phyloP scores from a whole-genome alignment of 2,888 invertebrate genomes.

The Pocota personata region DNA sequence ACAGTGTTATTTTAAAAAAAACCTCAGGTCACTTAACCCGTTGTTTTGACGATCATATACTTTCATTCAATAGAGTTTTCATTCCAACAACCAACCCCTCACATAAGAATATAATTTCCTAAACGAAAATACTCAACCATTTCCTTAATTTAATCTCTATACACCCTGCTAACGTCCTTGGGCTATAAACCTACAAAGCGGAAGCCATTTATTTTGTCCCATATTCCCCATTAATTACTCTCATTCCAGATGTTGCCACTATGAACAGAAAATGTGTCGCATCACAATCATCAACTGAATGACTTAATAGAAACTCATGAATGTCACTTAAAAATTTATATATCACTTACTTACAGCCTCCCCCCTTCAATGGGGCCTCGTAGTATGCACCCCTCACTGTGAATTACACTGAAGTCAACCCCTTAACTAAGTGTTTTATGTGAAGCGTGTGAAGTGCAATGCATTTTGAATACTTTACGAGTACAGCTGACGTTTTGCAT shows the following conservation, averaged over 20 bases:
- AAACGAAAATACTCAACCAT: background rate
- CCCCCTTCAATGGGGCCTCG: background rate
- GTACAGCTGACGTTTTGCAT: constrained; percentile 56
- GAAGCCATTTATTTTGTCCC: constrained; percentile 60
- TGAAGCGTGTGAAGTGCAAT: constrained; percentile 54
- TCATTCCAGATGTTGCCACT: constrained; percentile 47
- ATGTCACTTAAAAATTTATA: constrained; percentile 72
- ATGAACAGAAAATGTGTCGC: constrained; percentile 53
- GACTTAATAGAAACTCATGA: constrained; percentile 74
- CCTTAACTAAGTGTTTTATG: constrained; percentile 48
- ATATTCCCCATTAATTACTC: constrained; percentile 64
- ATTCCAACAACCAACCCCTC: background rate
- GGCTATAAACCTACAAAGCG: constrained; percentile 49
- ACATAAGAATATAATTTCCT: background rate
- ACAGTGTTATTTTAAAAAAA: too few relatives aligned
- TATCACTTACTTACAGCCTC: constrained; percentile 64
- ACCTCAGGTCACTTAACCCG: too few relatives aligned
- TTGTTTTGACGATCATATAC: background rate
- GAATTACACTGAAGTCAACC: constrained; percentile 35
- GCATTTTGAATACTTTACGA: constrained; percentile 53
- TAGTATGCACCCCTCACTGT: constrained; percentile 8
- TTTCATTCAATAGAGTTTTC: background rate
- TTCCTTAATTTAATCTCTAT: constrained; percentile 2
- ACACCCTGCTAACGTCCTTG: constrained; percentile 37
- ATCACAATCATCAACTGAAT: constrained; percentile 69